Evolutionary conservation across 2,888 invertebrate species (phyloP).

Genomic region (Adelognathus sp.): DNA sequence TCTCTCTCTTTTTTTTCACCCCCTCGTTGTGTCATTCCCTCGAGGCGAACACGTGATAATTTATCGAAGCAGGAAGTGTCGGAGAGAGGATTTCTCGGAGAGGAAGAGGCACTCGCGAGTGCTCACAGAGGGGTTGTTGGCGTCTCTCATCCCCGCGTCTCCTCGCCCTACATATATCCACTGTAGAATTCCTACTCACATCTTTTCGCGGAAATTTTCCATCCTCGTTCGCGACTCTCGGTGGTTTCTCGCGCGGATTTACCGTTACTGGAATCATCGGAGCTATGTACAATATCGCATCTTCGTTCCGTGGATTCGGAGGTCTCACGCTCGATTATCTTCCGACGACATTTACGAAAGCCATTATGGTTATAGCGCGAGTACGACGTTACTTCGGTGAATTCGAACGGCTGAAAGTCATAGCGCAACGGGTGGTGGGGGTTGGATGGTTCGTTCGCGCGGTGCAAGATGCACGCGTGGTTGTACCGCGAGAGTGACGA

Average conservation of each 20-base stretch:
- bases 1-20: background rate
- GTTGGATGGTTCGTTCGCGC: background rate
- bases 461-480: conserved; percentile 18
- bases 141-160: conserved; percentile 10
- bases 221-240: conserved; percentile 11
- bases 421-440: background rate
- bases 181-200: background rate
- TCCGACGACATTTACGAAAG: conserved; percentile 69
- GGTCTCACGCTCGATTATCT: conserved; percentile 77
- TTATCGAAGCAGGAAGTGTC: conserved; percentile 36
- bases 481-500: conserved; percentile 61
- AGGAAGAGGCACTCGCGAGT: conserved; percentile 31
- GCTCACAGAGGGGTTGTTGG: conserved; percentile 2
- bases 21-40: no score
- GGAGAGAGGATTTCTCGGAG: background rate
- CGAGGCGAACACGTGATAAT: conserved; percentile 36
- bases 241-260: background rate
- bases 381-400: conserved; percentile 46
- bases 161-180: background rate
- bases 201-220: conserved; percentile 45
- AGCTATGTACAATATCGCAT: conserved; percentile 12
- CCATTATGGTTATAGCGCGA: conserved; percentile 70
- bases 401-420: conserved; percentile 2
- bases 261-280: conserved; percentile 24
- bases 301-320: conserved; percentile 58